Conservation (phyloP, 2,888 invertebrate genomes). For the Polydrusus tereticollis region DNA sequence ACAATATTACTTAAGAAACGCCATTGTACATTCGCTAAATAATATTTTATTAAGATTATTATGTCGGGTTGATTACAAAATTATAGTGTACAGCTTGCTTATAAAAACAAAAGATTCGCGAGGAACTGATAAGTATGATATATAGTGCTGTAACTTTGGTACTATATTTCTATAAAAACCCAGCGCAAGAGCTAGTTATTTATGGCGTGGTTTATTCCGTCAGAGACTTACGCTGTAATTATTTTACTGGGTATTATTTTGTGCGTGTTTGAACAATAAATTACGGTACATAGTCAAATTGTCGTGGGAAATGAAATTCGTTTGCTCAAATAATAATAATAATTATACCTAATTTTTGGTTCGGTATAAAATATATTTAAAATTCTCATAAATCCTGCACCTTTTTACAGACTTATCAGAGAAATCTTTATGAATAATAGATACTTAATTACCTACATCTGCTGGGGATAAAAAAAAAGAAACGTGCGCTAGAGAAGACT, state of each 20-base stretch:
- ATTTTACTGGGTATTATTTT: conserved; percentile 24
- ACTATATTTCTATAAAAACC: conserved; percentile 21
- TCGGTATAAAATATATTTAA: no score
- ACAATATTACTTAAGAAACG: neutral
- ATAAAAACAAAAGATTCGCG: conserved; percentile 18
- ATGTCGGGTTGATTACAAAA: conserved; percentile 29
- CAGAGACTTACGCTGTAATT: conserved; percentile 12
- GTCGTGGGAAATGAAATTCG: neutral
- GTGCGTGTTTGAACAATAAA: conserved; percentile 5
- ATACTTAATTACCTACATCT: no score
- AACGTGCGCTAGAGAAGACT: no score
- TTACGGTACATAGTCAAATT: conserved; percentile 7
- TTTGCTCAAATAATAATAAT: no score
- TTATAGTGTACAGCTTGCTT: conserved; percentile 11
- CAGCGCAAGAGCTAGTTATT: conserved; percentile 28
- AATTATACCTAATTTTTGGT: no score
- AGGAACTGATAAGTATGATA: conserved; percentile 37
- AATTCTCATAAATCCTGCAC: no score
- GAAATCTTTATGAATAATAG: no score
- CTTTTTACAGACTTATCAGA: no score
- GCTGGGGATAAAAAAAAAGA: no score
- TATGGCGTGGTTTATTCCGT: conserved; percentile 24
- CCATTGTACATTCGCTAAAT: neutral
- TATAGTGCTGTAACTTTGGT: conserved; percentile 15
- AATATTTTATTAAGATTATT: conserved; percentile 29